Conservation (phyloP, 2,888 invertebrate genomes). For the Drosophila pseudotalamancana region DNA sequence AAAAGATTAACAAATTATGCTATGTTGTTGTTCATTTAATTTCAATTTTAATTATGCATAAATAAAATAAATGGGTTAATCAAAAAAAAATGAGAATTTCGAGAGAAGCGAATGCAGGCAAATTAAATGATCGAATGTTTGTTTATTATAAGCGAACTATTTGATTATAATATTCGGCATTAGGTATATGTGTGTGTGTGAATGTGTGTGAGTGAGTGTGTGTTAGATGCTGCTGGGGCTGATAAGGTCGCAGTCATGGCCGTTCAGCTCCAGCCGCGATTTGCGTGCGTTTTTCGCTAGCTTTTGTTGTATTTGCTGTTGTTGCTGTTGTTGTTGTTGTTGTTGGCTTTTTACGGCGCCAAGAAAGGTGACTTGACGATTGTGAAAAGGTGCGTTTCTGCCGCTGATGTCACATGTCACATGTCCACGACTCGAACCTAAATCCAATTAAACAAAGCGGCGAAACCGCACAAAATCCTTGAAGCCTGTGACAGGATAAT, state of each 20-base stretch:
- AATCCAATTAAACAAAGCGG: constrained; percentile 77
- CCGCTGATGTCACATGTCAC: constrained; percentile 70
- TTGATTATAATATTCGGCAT: constrained; percentile 8
- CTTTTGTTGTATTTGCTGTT: no score
- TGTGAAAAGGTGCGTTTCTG: constrained; percentile 53
- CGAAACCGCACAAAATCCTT: constrained; percentile 76
- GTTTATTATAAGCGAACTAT: constrained; percentile 4
- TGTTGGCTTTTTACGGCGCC: constrained; percentile 33
- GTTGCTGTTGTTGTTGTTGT: no score
- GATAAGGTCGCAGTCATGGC: constrained; percentile 69
- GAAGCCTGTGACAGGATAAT: constrained; percentile 75
- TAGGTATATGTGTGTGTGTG: no score
- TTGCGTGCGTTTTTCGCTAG: constrained; percentile 37
- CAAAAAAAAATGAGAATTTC: neutral
- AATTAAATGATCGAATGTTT: constrained; percentile 4
- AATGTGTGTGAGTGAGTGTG: constrained; percentile 12
- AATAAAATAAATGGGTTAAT: constrained; percentile 40
- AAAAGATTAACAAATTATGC: constrained; percentile 7
- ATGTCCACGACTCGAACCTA: constrained; percentile 44
- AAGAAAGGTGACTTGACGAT: constrained; percentile 39
- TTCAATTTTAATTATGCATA: constrained; percentile 10
- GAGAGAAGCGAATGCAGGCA: constrained; percentile 6
- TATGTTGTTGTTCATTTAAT: constrained; percentile 1
- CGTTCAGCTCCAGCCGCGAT: constrained; percentile 57
- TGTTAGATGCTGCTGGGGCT: constrained; percentile 21